Percentiles rank a stretch among this genome's conserved stretches.
phyloP scores from a whole-genome alignment of 2,113 vertebrate species.

The Symphodus melops region DNA sequence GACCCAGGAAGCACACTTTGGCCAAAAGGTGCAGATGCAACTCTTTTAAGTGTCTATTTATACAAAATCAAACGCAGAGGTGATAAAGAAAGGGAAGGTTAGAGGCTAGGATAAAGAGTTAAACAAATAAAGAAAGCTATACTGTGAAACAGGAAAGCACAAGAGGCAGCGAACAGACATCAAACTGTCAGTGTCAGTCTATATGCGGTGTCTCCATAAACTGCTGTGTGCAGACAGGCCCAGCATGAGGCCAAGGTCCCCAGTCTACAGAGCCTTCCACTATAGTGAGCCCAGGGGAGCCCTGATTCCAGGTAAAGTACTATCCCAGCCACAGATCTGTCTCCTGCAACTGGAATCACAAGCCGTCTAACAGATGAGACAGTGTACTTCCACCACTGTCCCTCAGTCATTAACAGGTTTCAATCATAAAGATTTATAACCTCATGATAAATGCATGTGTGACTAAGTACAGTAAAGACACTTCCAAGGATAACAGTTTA shows the following conservation, averaged over 20 bases:
- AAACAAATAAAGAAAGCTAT: constrained; percentile 51
- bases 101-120: constrained; percentile 24
- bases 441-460: constrained; percentile 75
- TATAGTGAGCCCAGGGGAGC: constrained; percentile 75
- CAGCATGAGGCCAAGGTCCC: constrained; percentile 67
- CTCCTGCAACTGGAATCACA: constrained; percentile 67
- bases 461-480: constrained; percentile 77
- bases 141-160: constrained; percentile 53
- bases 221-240: constrained; percentile 75
- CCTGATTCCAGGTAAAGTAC: constrained; percentile 74
- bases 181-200: constrained; percentile 77
- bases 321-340: constrained; percentile 74
- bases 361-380: constrained; percentile 53
- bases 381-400: constrained; percentile 69
- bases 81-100: constrained; percentile 18
- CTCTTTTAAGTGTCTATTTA: constrained; percentile 61
- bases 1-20: constrained; percentile 67
- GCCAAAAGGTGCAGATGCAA: constrained; percentile 63
- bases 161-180: constrained; percentile 53
- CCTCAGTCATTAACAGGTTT: constrained; percentile 76
- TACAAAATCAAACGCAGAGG: constrained; percentile 39
- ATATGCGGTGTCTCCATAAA: constrained; percentile 79
- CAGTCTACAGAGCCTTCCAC: constrained; percentile 57
- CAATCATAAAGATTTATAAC: constrained; percentile 76
- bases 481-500: constrained; percentile 77